Conservation (phyloP, 2,888 invertebrate species). For the Candidula unifasciata region DNA sequence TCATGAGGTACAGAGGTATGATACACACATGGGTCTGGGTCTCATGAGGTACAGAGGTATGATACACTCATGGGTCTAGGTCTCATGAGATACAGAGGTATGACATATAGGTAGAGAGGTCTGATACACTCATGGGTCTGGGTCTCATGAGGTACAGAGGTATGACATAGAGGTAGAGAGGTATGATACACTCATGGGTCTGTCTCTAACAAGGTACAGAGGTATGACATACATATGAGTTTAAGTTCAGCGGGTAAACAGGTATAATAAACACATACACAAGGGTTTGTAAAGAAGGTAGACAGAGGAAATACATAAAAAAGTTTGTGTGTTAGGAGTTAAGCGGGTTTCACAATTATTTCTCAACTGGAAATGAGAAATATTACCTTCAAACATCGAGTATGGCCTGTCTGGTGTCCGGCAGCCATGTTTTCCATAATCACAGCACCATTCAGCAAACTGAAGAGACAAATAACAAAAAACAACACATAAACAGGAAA, state of each 20-base stretch:
- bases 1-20: too few relatives aligned
- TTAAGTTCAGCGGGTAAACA: not conserved
- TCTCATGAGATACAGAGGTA: too few relatives aligned
- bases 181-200: too few relatives aligned
- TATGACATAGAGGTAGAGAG: too few relatives aligned
- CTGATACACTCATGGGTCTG: not conserved
- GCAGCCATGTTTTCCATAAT: conserved; percentile 83
- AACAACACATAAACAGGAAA: not conserved
- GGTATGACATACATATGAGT: not conserved
- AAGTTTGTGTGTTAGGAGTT: not conserved
- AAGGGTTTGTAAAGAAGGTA: not conserved
- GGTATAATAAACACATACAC: not conserved
- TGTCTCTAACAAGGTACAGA: too few relatives aligned
- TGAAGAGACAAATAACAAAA: conserved; percentile 65
- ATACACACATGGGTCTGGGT: too few relatives aligned
- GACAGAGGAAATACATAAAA: too few relatives aligned
- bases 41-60: too few relatives aligned
- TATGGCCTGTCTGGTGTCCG: conserved; percentile 86
- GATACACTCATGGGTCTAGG: too few relatives aligned
- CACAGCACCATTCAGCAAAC: conserved; percentile 89
- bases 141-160: too few relatives aligned
- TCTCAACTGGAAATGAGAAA: not conserved
- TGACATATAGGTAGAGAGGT: not conserved
- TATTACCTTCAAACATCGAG: conserved; percentile 88
- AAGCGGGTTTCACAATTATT: not conserved